phyloP scores from a whole-genome alignment of 2,113 vertebrate species.

The Alligator mississippiensis region DNA sequence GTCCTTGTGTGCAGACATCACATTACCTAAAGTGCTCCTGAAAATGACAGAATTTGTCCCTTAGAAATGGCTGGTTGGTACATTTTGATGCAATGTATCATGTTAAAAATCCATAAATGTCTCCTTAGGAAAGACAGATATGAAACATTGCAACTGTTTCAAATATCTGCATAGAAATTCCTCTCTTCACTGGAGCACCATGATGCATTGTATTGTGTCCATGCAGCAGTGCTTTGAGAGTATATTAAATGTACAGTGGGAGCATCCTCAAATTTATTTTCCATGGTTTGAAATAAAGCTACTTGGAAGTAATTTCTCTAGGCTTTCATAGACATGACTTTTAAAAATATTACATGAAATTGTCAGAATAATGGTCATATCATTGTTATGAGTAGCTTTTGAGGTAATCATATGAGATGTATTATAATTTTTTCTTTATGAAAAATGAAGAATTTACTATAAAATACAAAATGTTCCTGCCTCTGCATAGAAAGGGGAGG shows the following conservation, averaged over 20 bases:
- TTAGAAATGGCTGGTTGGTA: constrained; percentile 63
- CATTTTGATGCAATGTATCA: constrained; percentile 64
- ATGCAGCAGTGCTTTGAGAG: not conserved
- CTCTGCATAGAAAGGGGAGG: not conserved
- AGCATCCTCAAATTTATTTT: constrained; percentile 15
- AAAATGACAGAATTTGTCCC: constrained; percentile 58
- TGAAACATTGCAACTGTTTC: constrained; percentile 43
- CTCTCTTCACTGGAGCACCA: constrained; percentile 1
- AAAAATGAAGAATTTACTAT: not conserved
- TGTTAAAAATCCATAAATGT: constrained; percentile 72
- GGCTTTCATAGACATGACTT: not conserved
- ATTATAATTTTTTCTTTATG: constrained; percentile 3
- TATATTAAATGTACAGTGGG: constrained; percentile 1
- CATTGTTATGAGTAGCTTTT: not conserved
- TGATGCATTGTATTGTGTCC: constrained; percentile 1
- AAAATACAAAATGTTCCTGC: not conserved
- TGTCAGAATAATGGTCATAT: not conserved
- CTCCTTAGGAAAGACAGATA: constrained; percentile 32
- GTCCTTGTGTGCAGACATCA: constrained; percentile 54
- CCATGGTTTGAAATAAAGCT: constrained; percentile 49
- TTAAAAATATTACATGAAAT: constrained; percentile 28
- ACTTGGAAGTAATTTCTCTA: constrained; percentile 22
- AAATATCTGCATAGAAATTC: constrained; percentile 30
- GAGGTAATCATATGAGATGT: not conserved
- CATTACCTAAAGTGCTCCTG: constrained; percentile 48